A percentile compares a stretch with the other conserved stretches of the same genome.
Conservation (phyloP, 1,140 invertebrate genomes). For the Cotesia vestalis region DNA sequence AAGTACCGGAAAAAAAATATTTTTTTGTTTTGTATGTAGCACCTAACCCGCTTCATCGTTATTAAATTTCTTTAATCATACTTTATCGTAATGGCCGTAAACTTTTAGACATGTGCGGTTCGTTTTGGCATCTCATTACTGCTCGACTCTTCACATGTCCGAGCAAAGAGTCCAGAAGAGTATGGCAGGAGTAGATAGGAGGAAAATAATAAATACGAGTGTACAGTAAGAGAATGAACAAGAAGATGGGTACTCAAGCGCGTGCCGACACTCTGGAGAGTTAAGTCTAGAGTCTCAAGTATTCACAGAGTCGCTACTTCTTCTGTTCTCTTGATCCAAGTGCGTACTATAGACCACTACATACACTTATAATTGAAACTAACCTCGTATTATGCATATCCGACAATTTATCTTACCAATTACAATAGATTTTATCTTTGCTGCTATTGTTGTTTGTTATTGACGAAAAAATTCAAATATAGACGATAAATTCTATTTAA, state of each 20-base stretch:
- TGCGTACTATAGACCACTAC: constrained; percentile 17
- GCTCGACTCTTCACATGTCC: not conserved
- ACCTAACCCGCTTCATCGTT: not conserved
- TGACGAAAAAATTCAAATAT: too few species aligned
- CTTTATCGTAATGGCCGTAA: not conserved
- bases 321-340: constrained; percentile 29
- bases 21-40: too few species aligned
- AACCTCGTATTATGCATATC: not conserved
- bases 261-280: constrained; percentile 30
- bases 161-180: not conserved
- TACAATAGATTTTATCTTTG: too few species aligned
- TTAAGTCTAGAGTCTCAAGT: constrained; percentile 1
- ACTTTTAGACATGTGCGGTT: constrained; percentile 3
- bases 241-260: constrained; percentile 22
- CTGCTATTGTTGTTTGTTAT: too few species aligned
- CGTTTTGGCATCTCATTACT: constrained; percentile 5
- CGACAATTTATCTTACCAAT: not conserved
- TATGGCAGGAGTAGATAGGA: too few species aligned
- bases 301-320: too few species aligned
- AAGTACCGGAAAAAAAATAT: not conserved
- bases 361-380: not conserved
- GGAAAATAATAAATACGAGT: too few species aligned
- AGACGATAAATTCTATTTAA: too few species aligned
- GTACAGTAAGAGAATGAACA: not conserved
- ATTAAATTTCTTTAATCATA: not conserved